Evolutionary conservation across 2,113 vertebrate species (phyloP).

Genomic region (Ancistrus triradiatus): DNA sequence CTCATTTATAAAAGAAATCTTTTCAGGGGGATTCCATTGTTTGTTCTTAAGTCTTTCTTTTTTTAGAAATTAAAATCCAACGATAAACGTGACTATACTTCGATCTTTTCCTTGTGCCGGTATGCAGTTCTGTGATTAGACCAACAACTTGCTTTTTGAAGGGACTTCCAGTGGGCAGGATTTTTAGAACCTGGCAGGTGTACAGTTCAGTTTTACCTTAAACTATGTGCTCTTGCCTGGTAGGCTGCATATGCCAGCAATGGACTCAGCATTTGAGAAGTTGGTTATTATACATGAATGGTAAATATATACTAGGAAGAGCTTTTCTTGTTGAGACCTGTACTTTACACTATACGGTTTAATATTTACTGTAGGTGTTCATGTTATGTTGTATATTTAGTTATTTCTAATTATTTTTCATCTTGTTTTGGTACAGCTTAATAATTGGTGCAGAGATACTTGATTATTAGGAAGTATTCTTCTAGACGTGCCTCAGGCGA

Average conservation of each 20-base stretch:
- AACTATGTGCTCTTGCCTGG: slow-evolving; percentile 14
- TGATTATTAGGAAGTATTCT: not conserved
- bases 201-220: slow-evolving; percentile 35
- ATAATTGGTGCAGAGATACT: slow-evolving; percentile 1
- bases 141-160: slow-evolving; percentile 5
- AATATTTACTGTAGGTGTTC: slow-evolving; percentile 27
- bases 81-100: slow-evolving; percentile 31
- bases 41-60: slow-evolving; percentile 34
- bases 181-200: slow-evolving; percentile 24
- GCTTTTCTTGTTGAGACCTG: slow-evolving; percentile 15
- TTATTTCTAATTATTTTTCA: not conserved
- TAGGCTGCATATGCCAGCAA: no score
- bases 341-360: slow-evolving; percentile 29
- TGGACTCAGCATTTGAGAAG: slow-evolving; percentile 17
- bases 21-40: slow-evolving; percentile 26
- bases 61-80: slow-evolving; percentile 32
- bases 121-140: slow-evolving; percentile 22
- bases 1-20: slow-evolving; percentile 34
- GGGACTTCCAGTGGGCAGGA: slow-evolving; percentile 4
- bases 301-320: slow-evolving; percentile 14
- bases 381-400: slow-evolving; percentile 14
- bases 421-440: slow-evolving; percentile 1
- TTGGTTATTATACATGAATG: slow-evolving; percentile 19
- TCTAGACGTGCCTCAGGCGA: not conserved
- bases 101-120: slow-evolving; percentile 31